Base-by-base conservation (phyloP, 2,888 invertebrate species). In the Pristionchus japonicus region DNA sequence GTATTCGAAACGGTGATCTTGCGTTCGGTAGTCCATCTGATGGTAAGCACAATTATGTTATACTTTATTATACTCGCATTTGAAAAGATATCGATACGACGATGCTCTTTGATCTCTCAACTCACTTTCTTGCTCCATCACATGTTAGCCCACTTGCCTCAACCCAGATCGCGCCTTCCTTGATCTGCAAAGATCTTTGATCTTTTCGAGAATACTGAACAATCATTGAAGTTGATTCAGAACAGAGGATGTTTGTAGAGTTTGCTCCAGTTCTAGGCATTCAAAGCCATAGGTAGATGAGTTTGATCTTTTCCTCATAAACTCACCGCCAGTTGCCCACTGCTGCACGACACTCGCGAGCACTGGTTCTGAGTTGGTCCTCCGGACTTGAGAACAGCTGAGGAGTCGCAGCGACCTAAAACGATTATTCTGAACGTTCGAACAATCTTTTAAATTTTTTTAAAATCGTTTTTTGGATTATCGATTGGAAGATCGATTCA, bases 121-220 rank as follows among this genome's bases (percentile, higher is more conserved):
- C 67, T 11, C 1, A 34, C 70, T 27, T 27, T 52, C 83, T 1
- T 27, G 57, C 64, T 27, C 85, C 85, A 40, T 85, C 64, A 27
- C 85, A 85, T 23, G 85, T 61, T 9, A 85, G 64, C 7, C 37
- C 61, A 6, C 64, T 64, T 1, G 85, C 85, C 27, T 85, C 85
- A 11, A 85, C 31, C 85, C 85, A 85, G 40, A 64, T 64, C 37
- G 85, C 85, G 43, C 85, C 85, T 17, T 85, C 85, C 31, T 85
- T 61, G 85, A 85, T 85, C 85, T 85, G 34, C 0, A 40, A 80
- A n/a, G 27, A 27, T 61, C 27, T 27, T 61, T 61, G 27, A 27
- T 61, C 61, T 61, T 23, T 13, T 3, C n/a, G n/a, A n/a, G n/a
- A n/a, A n/a, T n/a, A n/a, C n/a, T n/a, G n/a, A n/a, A n/a, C n/a